These are phyloP conservation scores for Aphelocoma californica DNA, from an alignment of 2,797 vertebrate species.

Conservation along the genomic window DNA sequence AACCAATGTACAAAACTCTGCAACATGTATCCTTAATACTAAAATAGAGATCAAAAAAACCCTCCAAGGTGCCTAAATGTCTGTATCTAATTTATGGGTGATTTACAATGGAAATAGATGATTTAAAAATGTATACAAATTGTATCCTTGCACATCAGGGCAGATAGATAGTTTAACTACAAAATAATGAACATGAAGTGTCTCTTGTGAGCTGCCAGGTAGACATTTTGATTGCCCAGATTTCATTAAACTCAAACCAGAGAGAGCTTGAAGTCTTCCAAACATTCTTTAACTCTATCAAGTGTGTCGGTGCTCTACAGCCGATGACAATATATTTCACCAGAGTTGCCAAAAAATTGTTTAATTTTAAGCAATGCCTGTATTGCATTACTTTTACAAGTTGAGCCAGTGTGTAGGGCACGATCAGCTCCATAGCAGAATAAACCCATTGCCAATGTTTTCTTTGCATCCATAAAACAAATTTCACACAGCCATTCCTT, in stretches of 20 bases:
- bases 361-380: slow-evolving; percentile 66
- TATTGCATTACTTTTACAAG: slow-evolving; percentile 66
- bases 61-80: slow-evolving; percentile 59
- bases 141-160: slow-evolving; percentile 34
- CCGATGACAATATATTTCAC: slow-evolving; percentile 72
- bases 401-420: slow-evolving; percentile 47
- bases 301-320: slow-evolving; percentile 62
- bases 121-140: slow-evolving; percentile 73
- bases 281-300: slow-evolving; percentile 68
- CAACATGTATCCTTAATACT: slow-evolving; percentile 45
- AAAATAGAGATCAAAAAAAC: slow-evolving; percentile 39
- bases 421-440: slow-evolving; percentile 17
- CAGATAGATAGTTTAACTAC: slow-evolving; percentile 60
- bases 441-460: slow-evolving; percentile 17
- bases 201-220: slow-evolving; percentile 72
- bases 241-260: slow-evolving; percentile 70
- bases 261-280: slow-evolving; percentile 61
- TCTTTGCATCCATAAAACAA: neutral
- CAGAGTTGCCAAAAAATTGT: slow-evolving; percentile 67
- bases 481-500: neutral
- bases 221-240: slow-evolving; percentile 65
- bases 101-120: slow-evolving; percentile 75
- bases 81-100: slow-evolving; percentile 74
- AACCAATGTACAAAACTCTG: neutral
- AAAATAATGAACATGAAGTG: slow-evolving; percentile 67